phyloP scores from a whole-genome alignment of 2,113 vertebrate genomes.

The Cinclus mexicanus region DNA sequence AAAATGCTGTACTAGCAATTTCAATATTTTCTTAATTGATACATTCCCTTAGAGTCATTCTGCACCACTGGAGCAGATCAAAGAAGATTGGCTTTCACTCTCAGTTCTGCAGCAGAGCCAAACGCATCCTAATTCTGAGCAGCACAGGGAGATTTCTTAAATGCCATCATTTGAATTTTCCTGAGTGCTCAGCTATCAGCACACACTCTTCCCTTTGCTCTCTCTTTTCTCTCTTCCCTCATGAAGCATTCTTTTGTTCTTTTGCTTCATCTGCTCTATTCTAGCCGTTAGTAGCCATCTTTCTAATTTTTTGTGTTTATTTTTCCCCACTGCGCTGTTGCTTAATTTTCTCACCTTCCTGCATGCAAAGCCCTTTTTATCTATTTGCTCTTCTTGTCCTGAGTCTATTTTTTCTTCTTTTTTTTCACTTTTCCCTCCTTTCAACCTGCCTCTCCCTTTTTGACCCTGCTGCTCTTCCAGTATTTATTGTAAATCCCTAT shows the following conservation, averaged over 20 bases:
- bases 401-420: neutral
- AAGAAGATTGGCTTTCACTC: conserved; percentile 45
- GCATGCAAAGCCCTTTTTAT: neutral
- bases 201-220: neutral
- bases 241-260: neutral
- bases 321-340: neutral
- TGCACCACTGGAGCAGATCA: conserved; percentile 46
- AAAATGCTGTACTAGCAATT: conserved; percentile 24
- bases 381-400: neutral
- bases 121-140: conserved; percentile 28
- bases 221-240: neutral
- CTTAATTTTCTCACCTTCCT: neutral
- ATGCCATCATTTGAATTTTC: conserved; percentile 21
- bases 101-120: conserved; percentile 3
- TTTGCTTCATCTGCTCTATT: neutral
- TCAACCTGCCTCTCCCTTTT: neutral
- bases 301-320: neutral
- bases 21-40: conserved; percentile 60
- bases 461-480: neutral
- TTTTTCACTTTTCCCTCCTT: neutral
- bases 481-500: neutral
- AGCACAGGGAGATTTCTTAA: conserved; percentile 27
- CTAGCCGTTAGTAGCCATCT: neutral
- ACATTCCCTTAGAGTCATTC: conserved; percentile 49
- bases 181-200: conserved; percentile 4